Percentiles rank a stretch among this genome's conserved stretches.
These are phyloP conservation scores for Nephila pilipes DNA, from an alignment of 1,140 invertebrate genomes.

Conservation along the genomic window DNA sequence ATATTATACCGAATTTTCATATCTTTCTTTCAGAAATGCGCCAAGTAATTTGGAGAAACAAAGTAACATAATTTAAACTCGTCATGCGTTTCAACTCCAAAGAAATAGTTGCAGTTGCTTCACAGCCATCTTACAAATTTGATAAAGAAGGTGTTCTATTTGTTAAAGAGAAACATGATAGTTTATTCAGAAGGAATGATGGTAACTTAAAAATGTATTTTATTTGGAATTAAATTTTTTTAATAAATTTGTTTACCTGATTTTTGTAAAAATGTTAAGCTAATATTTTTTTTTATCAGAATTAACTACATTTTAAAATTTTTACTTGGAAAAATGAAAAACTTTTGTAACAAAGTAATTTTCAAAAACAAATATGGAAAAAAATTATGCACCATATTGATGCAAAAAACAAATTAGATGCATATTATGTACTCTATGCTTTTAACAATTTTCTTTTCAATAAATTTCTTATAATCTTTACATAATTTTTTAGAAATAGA, in stretches of 20 bases:
- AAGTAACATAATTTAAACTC: background rate
- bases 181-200: conserved; percentile 90
- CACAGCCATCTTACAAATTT: conserved; percentile 92
- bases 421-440: too few species aligned
- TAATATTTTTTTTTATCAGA: background rate
- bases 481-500: too few species aligned
- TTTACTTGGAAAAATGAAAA: background rate
- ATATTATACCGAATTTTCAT: too few species aligned
- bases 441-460: too few species aligned
- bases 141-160: conserved; percentile 95
- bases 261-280: background rate
- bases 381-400: too few species aligned
- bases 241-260: background rate
- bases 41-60: background rate
- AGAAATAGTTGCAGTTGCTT: conserved; percentile 91
- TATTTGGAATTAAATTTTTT: conserved; percentile 1
- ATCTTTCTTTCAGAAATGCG: background rate
- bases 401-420: too few species aligned
- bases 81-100: conserved; percentile 94
- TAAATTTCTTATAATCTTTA: too few species aligned
- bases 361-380: too few species aligned
- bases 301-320: background rate
- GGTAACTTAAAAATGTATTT: conserved; percentile 84
- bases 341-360: too few species aligned
- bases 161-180: conserved; percentile 92